Conservation (phyloP, 2,113 vertebrate genomes). For the Forbesichthys papilliferus region DNA sequence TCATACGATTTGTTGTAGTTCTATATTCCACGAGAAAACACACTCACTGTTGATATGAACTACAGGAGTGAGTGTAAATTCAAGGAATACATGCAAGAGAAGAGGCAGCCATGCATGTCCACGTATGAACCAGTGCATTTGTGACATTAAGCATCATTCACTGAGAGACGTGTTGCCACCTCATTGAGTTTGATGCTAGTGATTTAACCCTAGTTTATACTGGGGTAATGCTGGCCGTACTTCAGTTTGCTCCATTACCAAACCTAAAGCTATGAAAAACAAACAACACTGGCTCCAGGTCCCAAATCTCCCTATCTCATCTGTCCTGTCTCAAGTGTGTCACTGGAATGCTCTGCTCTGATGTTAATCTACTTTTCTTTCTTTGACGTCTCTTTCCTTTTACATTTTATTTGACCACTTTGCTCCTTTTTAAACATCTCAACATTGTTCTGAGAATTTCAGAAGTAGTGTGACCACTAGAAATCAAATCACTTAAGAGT, state of each 20-base stretch:
- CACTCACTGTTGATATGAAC: no score
- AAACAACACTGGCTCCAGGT: conserved; percentile 45
- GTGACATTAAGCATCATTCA: not conserved
- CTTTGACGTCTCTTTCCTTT: not conserved
- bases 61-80: not conserved
- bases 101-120: not conserved
- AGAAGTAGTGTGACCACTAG: not conserved
- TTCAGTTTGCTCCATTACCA: conserved; percentile 42
- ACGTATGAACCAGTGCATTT: not conserved
- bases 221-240: conserved; percentile 11
- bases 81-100: not conserved
- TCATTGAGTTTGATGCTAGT: conserved; percentile 20
- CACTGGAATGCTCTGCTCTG: conserved; percentile 39
- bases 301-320: conserved; percentile 59
- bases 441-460: not conserved
- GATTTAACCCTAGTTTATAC: conserved; percentile 16
- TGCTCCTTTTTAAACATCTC: not conserved
- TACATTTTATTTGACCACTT: not conserved
- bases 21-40: conserved; percentile 11
- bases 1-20: conserved; percentile 33
- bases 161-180: conserved; percentile 20
- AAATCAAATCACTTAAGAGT: no score
- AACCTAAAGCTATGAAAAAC: conserved; percentile 50
- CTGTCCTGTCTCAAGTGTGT: conserved; percentile 48
- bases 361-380: conserved; percentile 28